Evolutionary conservation across 2,888 invertebrate species (phyloP).

Genomic region (Acronicta psi): DNA sequence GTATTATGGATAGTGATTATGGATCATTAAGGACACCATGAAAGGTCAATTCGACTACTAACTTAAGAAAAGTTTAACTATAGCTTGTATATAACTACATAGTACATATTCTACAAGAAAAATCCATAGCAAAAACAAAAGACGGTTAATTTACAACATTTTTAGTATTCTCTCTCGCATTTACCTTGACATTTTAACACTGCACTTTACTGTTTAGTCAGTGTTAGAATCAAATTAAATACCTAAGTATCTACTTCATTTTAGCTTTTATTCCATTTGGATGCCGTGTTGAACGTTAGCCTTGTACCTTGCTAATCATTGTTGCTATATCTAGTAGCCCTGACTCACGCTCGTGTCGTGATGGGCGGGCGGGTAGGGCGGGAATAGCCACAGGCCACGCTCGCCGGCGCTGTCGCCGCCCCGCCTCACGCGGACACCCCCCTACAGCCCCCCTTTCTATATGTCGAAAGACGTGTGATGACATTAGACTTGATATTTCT

Average conservation of each 20-base stretch:
- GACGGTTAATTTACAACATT: neutral
- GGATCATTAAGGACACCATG: too few relatives aligned
- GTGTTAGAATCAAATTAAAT: conserved; percentile 4
- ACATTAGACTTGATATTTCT: conserved; percentile 25
- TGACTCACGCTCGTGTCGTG: conserved; percentile 53
- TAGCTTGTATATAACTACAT: too few relatives aligned
- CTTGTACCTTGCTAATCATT: conserved; percentile 33
- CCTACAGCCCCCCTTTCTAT: conserved; percentile 40
- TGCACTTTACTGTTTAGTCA: conserved; percentile 1
- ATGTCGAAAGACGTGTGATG: conserved; percentile 30
- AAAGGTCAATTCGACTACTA: too few relatives aligned
- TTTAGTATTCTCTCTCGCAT: neutral
- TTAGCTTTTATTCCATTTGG: neutral
- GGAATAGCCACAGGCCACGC: conserved; percentile 85
- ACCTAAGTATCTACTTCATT: neutral
- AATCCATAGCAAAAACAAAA: too few relatives aligned
- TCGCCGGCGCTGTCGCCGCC: conserved; percentile 76
- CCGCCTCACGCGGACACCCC: conserved; percentile 72
- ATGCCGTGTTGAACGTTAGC: conserved; percentile 16
- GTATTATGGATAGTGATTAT: too few relatives aligned
- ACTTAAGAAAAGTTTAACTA: too few relatives aligned
- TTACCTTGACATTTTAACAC: conserved; percentile 15
- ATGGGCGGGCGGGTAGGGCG: conserved; percentile 70
- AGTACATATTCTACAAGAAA: too few relatives aligned
- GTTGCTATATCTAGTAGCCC: conserved; percentile 46